These are phyloP conservation scores for Lamellibrachia columna DNA, from an alignment of 2,888 invertebrate genomes.

Conservation along the genomic window DNA sequence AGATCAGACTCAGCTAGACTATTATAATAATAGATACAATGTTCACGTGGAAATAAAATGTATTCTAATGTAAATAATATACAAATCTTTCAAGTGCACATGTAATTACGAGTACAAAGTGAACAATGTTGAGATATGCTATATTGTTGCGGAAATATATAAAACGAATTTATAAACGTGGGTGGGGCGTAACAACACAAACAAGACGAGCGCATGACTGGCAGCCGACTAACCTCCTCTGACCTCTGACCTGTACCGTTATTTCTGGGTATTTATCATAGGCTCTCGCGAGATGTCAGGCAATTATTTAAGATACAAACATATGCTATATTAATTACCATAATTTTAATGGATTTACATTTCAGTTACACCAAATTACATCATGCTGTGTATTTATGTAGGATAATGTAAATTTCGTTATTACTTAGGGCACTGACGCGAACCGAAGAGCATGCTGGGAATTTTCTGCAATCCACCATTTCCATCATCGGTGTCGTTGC, in stretches of 20 bases:
- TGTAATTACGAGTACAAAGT: no score
- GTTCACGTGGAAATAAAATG: no score
- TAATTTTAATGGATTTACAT: not conserved
- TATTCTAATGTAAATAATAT: no score
- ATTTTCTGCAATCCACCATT: conserved; percentile 16
- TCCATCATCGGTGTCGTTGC: conserved; percentile 16
- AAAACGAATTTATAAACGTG: no score
- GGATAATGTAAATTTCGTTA: not conserved
- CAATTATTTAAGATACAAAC: not conserved
- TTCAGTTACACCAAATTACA: not conserved
- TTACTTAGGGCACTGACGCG: conserved; percentile 7
- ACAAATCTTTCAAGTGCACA: no score
- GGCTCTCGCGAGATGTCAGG: conserved; percentile 3
- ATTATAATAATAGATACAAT: no score
- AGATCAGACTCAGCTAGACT: no score
- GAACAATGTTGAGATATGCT: not conserved
- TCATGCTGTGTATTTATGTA: not conserved
- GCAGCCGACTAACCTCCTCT: not conserved
- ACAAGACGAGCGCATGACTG: not conserved
- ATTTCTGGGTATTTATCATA: not conserved
- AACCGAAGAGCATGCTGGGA: conserved; percentile 4
- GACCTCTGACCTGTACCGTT: not conserved
- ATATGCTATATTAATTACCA: not conserved
- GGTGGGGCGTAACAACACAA: not conserved
- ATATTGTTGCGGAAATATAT: not conserved